Evolutionary conservation across 35 echinoderm and acorn worm genomes (phyloP), one percentile per base, ranked within the genome.

Genomic region (Hemicentrotus pulcherrimus): DNA sequence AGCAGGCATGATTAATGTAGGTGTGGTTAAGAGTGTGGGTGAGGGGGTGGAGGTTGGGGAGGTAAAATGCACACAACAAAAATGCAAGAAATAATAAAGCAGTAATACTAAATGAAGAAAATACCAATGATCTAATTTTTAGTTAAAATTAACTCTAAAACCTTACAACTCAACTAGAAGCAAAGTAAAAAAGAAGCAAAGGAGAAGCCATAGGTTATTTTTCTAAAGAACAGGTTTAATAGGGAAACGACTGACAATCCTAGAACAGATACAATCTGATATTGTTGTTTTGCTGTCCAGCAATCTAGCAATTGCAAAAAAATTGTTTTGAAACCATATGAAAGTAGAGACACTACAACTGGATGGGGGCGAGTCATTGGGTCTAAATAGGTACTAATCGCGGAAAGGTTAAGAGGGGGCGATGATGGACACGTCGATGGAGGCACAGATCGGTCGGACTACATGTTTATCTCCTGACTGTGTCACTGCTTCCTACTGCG

Each of bases 1-100:
- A 93, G 45, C 46, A 48, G 91, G 91, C 11, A 41, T 90, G 65
- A 78, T 78, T 78, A 78, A 78, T 78, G 65, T 28, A n/a, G 65
- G 65, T 78, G 19, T 28, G 65, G 28, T 22, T 78, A n/a, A 78
- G 28, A 59, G 52, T 59, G 52, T 1, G 16, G 12, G 11, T 5
- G 11, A 2, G 10, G 52, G 11, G 52, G 52, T 9, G 22, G 28
- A 5, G 24, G 22, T 28, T 6, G 19, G 65, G 22, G 65, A 28
- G 16, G 65, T 0, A 18, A n/a, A 78, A 24, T 22, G 65, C 65
- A 28, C 28, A 78, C 65, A 78, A 78, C 22, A 28, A 6, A 78
- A 78, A 78, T 78, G 19, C 65, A 78, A 22, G 65, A 78, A 78
- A 78, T 28, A 28, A 78, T 28, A 28, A 22, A 78, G 28, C 22